A percentile compares a stretch with the other conserved stretches of the same genome.
Evolutionary conservation across 1,140 invertebrate species (phyloP).

Genomic region (Spodoptera litura): DNA sequence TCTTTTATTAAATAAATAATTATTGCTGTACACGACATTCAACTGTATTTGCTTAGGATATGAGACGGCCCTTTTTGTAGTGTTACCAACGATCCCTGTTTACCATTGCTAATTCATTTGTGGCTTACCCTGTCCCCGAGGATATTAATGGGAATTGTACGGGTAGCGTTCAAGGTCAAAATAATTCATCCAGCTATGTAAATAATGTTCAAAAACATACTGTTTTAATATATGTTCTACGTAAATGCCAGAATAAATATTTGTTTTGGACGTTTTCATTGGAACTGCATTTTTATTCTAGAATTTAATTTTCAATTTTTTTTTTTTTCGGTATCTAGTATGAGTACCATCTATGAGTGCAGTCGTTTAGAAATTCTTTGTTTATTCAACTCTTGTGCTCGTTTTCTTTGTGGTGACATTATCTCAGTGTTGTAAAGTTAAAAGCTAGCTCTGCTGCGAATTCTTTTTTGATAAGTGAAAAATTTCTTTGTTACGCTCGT

Average conservation of each 20-base stretch:
- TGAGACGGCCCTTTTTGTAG: constrained; percentile 3
- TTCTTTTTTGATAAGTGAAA: not conserved
- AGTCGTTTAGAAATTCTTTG: constrained; percentile 12
- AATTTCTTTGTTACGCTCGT: not conserved
- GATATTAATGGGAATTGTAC: constrained; percentile 14
- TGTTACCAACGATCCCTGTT: constrained; percentile 11
- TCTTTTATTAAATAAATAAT: no score
- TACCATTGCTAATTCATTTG: constrained; percentile 32
- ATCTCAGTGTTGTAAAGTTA: not conserved
- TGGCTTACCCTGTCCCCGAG: constrained; percentile 13
- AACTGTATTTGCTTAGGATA: constrained; percentile 23
- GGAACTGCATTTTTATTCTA: not conserved
- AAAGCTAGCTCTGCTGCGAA: not conserved
- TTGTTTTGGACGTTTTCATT: not conserved
- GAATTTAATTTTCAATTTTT: not conserved
- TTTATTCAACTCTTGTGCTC: constrained; percentile 31
- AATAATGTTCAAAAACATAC: constrained; percentile 13
- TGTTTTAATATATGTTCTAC: not conserved
- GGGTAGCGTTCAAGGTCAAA: not conserved
- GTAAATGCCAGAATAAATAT: constrained; percentile 1
- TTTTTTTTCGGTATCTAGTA: constrained; percentile 3
- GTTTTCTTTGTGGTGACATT: constrained; percentile 11
- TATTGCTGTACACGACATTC: not conserved
- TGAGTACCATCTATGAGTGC: no score
- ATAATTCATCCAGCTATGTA: not conserved